These are phyloP conservation scores for Hycleus cichorii DNA, from an alignment of 1,140 invertebrate genomes.

Conservation along the genomic window DNA sequence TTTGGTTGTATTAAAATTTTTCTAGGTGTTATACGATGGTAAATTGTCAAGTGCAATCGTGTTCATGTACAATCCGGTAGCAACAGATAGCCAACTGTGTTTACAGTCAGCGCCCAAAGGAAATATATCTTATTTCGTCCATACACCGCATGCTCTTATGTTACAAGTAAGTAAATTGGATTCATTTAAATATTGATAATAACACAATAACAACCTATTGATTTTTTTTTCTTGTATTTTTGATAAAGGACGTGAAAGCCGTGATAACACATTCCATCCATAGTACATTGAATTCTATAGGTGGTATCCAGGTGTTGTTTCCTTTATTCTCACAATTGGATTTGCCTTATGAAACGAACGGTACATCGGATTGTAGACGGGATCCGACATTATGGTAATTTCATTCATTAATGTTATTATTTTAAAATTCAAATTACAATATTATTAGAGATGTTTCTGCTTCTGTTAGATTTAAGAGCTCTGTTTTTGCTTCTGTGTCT, in stretches of 20 bases:
- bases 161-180: conserved; percentile 68
- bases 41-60: conserved; percentile 94
- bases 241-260: conserved; percentile 90
- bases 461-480: no score
- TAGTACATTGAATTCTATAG: conserved; percentile 96
- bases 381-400: conserved; percentile 80
- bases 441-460: no score
- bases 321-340: conserved; percentile 97
- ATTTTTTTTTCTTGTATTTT: not conserved
- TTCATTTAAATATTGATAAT: not conserved
- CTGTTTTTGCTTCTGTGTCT: no score
- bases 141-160: conserved; percentile 98
- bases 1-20: no score
- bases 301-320: conserved; percentile 97
- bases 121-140: conserved; percentile 95
- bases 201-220: not conserved
- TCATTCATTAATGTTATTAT: not conserved
- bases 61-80: conserved; percentile 99
- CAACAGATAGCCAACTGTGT: conserved; percentile 95
- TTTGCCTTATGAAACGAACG: conserved; percentile 74
- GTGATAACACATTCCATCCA: conserved; percentile 99
- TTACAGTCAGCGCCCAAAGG: conserved; percentile 96
- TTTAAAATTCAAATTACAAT: not conserved
- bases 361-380: conserved; percentile 65
- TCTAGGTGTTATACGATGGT: conserved; percentile 94